phyloP scores from a whole-genome alignment of 2,888 invertebrate species.

The Brachylomia viminalis region DNA sequence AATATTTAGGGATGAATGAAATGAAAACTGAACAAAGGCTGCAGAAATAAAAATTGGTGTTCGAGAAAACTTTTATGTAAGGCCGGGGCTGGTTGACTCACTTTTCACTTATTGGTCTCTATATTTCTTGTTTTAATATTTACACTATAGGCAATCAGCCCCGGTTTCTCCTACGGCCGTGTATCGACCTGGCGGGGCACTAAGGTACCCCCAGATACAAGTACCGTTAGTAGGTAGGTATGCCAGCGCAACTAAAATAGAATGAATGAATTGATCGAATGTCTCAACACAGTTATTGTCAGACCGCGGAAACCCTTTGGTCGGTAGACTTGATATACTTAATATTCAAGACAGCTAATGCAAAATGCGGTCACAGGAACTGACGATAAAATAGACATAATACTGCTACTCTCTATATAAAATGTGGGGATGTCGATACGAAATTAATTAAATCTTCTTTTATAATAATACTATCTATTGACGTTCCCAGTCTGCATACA shows the following conservation, averaged over 20 bases:
- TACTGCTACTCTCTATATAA: not conserved
- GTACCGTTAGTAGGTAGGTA: not conserved
- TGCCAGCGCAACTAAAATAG: not conserved
- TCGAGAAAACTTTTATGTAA: not conserved
- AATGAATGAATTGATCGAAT: not conserved
- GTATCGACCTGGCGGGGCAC: not conserved
- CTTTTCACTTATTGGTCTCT: not conserved
- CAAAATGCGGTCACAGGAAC: not conserved
- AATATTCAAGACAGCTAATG: not conserved
- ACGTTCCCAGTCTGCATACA: not conserved
- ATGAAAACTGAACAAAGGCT: constrained; percentile 19
- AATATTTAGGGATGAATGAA: constrained; percentile 16
- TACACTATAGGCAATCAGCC: not conserved
- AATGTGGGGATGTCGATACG: not conserved
- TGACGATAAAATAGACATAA: not conserved
- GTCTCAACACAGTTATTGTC: not conserved
- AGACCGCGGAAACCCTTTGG: not conserved
- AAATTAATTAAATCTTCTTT: no score
- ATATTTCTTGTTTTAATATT: not conserved
- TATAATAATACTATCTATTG: no score
- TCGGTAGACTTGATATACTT: no score
- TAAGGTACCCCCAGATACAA: not conserved
- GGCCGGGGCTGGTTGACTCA: not conserved
- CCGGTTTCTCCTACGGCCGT: not conserved
- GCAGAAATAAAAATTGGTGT: not conserved